Evolutionary conservation across 1,140 invertebrate species (phyloP).

Genomic region (Lepeophtheirus salmonis): DNA sequence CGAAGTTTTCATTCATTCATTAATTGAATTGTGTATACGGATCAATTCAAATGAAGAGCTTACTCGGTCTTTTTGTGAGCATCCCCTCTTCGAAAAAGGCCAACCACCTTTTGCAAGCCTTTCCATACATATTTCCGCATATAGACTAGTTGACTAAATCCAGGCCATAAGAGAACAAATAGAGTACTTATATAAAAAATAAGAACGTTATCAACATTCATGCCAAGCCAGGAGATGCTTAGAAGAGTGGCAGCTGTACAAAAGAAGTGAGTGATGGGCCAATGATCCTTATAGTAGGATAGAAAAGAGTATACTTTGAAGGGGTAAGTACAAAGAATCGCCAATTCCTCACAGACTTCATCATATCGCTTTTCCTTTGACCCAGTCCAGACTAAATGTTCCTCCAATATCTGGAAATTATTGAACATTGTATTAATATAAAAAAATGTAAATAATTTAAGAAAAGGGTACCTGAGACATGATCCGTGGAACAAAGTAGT

Average conservation of each 20-base stretch:
- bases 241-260: neutral
- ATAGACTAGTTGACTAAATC: neutral
- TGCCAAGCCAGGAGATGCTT: neutral
- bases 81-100: too few relatives aligned
- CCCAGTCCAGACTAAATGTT: neutral
- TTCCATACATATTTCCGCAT: conserved; percentile 5
- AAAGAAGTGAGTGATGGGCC: conserved; percentile 5
- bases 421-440: neutral
- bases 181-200: neutral
- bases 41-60: too few relatives aligned
- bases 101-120: too few relatives aligned
- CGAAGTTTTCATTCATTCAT: too few relatives aligned
- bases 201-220: neutral
- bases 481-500: conserved; percentile 8
- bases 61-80: too few relatives aligned
- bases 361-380: conserved; percentile 12
- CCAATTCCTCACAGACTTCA: conserved; percentile 3
- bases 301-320: neutral
- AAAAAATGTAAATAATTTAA: neutral
- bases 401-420: conserved; percentile 4
- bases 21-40: too few relatives aligned
- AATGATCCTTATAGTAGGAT: neutral
- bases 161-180: neutral
- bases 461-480: conserved; percentile 2
- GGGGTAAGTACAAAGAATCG: neutral